Percentiles rank a stretch among this genome's conserved stretches.
Evolutionary conservation across 2,797 vertebrate genomes (phyloP).

Genomic region (Hyperoplus lanceolatus): DNA sequence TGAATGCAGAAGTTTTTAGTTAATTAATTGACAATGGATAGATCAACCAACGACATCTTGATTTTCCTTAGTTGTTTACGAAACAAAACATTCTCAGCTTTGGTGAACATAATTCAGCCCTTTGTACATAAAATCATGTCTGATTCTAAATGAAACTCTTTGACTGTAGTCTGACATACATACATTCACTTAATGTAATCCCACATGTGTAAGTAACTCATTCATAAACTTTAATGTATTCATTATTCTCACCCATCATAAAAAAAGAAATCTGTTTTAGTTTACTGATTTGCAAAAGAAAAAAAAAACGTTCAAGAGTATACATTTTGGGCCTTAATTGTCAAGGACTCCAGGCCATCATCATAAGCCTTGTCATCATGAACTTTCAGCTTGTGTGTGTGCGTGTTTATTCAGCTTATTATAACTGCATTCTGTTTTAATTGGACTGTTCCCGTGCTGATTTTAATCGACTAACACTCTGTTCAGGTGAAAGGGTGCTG

Average conservation of each 20-base stretch:
- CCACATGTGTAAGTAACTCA: not conserved
- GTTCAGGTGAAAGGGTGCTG: conserved; percentile 97
- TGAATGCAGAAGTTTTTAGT: not conserved
- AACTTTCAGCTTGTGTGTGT: not conserved
- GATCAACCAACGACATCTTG: not conserved
- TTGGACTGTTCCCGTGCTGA: conserved; percentile 38
- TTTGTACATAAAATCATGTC: not conserved
- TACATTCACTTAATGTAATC: not conserved
- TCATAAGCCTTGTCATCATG: not conserved
- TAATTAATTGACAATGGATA: not conserved
- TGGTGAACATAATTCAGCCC: too few species aligned
- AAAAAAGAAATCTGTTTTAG: not conserved
- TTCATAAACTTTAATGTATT: not conserved
- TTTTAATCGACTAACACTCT: conserved; percentile 56
- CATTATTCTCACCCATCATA: not conserved
- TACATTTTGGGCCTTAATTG: not conserved
- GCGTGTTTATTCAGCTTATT: not conserved
- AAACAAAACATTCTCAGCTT: not conserved
- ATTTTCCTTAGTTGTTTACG: not conserved
- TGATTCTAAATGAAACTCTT: not conserved
- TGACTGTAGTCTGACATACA: conserved; percentile 6
- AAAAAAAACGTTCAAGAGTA: not conserved
- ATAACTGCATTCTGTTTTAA: conserved; percentile 3
- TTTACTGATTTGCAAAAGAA: not conserved
- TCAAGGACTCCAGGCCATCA: not conserved